Base-by-base conservation (phyloP, 2,888 invertebrate species). In the Sericinus montela region DNA sequence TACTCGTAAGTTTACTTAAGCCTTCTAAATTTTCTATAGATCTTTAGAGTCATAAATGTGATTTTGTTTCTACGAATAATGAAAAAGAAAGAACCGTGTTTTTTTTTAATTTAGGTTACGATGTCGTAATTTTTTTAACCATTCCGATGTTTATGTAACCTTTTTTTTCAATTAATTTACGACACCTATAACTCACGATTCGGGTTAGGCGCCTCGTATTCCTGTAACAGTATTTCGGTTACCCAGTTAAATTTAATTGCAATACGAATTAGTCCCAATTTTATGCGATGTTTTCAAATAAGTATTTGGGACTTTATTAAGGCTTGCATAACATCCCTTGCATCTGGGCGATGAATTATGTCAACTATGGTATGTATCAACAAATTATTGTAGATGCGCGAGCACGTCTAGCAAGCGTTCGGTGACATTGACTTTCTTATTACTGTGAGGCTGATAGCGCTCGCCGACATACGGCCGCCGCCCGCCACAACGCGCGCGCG, bases 361-460 rank as follows among this genome's bases (percentile, higher is more conserved):
- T 50, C 35, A 50, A 50, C 19, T 30, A 29, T 37, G 45, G 47
- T 42, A 41, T 47, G 28, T 34, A 34, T 43, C 30, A 37, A 23
- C 29, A 37, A 38, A 34, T 34, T 48, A 64, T 66, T 65, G 69
- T 65, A 63, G 62, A 61, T 68, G 68, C 72, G 71, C 72, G 68
- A 73, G 76, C 75, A 74, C 73, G 75, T 72, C 67, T 69, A 62
- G 65, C 65, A 66, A 10, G 73, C 66, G 59, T 70, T 62, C 65
- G 67, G 71, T 82, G 87, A 86, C 87, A 87, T 86, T 88, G 87
- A 84, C 81, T 86, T 83, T 86, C 81, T 82, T 81, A 73, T 69
- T 71, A 79, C 69, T 69, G 70, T 58, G 68, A 67, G 67, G 61
- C 63, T 78, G 80, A 78, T 79, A 76, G 72, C 68, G 67, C 67